A percentile compares a stretch with the other conserved stretches of the same genome.
phyloP scores from a whole-genome alignment of 2,888 invertebrate genomes.

The Cephus pygmeus region DNA sequence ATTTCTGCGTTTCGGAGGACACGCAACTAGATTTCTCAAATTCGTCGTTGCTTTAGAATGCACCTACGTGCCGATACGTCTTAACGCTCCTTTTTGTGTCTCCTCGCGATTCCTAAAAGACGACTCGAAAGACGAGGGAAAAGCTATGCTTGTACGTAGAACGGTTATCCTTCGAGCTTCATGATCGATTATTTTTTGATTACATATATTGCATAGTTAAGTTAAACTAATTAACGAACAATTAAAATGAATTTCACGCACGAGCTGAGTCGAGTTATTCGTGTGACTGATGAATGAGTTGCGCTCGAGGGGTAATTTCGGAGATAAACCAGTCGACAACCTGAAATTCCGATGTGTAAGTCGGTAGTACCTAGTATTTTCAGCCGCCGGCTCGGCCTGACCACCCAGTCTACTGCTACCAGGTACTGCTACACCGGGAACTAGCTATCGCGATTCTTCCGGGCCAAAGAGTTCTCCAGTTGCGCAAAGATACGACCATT shows the following conservation, averaged over 20 bases:
- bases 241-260: slow-evolving; percentile 55
- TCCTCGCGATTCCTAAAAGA: not conserved
- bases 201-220: slow-evolving; percentile 39
- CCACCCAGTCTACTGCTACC: not conserved
- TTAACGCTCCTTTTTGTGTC: too few species aligned
- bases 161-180: not conserved
- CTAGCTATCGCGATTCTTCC: not conserved
- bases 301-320: slow-evolving; percentile 27
- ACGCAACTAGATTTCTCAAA: not conserved
- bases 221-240: slow-evolving; percentile 54
- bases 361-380: not conserved
- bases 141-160: not conserved
- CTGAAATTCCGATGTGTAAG: slow-evolving; percentile 4
- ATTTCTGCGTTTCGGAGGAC: too few species aligned
- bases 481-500: not conserved
- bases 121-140: not conserved
- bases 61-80: too few species aligned
- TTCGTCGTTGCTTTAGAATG: too few species aligned
- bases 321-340: slow-evolving; percentile 35
- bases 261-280: slow-evolving; percentile 43
- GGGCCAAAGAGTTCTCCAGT: not conserved
- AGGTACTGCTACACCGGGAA: not conserved
- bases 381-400: not conserved
- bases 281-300: slow-evolving; percentile 28
- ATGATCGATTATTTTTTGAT: slow-evolving; percentile 24